A percentile compares a stretch with the other conserved stretches of the same genome.
Evolutionary conservation across 2,888 invertebrate genomes (phyloP).

Genomic region (Ypsolopha scabrella): DNA sequence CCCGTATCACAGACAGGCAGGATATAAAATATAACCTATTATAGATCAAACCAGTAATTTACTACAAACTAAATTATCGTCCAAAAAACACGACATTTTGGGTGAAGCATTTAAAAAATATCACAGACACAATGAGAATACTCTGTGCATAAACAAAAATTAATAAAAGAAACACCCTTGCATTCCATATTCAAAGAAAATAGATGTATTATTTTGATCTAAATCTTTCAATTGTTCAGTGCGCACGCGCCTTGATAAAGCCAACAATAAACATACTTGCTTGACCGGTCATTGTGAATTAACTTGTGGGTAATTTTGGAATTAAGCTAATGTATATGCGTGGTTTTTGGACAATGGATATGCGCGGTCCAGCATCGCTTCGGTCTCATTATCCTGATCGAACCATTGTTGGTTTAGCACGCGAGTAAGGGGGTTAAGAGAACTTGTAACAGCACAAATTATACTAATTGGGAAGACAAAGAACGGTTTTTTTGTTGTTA

Average conservation of each 20-base stretch:
- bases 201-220: neutral
- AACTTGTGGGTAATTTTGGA: too few relatives aligned
- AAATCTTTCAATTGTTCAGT: neutral
- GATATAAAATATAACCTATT: neutral
- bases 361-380: too few relatives aligned
- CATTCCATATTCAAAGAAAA: neutral
- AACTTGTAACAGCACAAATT: too few relatives aligned
- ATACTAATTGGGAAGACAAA: too few relatives aligned
- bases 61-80: neutral
- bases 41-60: slow-evolving; percentile 1
- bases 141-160: neutral
- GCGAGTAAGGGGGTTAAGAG: too few relatives aligned
- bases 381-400: too few relatives aligned
- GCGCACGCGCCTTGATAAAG: neutral
- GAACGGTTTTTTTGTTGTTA: too few relatives aligned
- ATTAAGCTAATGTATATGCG: too few relatives aligned
- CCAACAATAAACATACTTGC: too few relatives aligned
- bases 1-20: neutral
- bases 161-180: neutral
- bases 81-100: neutral
- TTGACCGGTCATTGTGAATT: too few relatives aligned
- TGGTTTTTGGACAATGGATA: too few relatives aligned
- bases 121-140: neutral
- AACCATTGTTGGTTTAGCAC: too few relatives aligned
- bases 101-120: neutral